A percentile compares a stretch with the other conserved stretches of the same genome.
These are phyloP conservation scores for Phengaris arion DNA, from an alignment of 2,888 invertebrate species.

Conservation along the genomic window DNA sequence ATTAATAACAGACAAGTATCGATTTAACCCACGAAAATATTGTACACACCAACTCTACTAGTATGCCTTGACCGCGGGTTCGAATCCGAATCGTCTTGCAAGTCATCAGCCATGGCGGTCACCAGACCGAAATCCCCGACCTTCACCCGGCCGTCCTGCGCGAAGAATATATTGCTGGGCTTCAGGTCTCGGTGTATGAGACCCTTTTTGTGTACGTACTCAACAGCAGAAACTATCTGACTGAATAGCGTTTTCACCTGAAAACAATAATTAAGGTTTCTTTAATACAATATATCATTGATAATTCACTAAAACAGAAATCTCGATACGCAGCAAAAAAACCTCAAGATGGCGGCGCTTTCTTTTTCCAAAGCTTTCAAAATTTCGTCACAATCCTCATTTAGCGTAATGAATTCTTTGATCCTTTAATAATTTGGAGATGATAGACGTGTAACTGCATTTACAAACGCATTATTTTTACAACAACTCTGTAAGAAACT, in stretches of 20 bases:
- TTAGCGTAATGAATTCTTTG: too few relatives aligned
- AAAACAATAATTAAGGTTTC: constrained; percentile 8
- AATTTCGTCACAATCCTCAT: too few relatives aligned
- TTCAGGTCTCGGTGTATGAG: constrained; percentile 98
- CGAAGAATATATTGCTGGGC: constrained; percentile 88
- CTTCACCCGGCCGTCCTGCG: constrained; percentile 91
- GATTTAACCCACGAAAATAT: too few relatives aligned
- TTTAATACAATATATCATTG: not conserved
- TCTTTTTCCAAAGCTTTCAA: too few relatives aligned
- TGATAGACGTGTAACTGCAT: too few relatives aligned
- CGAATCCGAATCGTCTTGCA: constrained; percentile 51
- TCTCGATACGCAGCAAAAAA: too few relatives aligned
- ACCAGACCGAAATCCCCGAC: constrained; percentile 99
- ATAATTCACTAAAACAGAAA: too few relatives aligned
- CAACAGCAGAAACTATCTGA: constrained; percentile 96
- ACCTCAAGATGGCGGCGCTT: too few relatives aligned
- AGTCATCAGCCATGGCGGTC: constrained; percentile 84
- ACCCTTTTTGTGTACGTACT: constrained; percentile 95
- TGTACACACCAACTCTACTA: constrained; percentile 80
- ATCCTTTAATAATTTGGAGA: too few relatives aligned
- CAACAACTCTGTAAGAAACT: too few relatives aligned
- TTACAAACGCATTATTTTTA: too few relatives aligned
- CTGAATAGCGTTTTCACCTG: constrained; percentile 86
- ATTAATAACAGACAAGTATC: too few relatives aligned
- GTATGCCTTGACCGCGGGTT: constrained; percentile 73